Evolutionary conservation across 2,888 invertebrate species (phyloP), one percentile per base, ranked within the genome.

Genomic region (Watsonalla binaria): DNA sequence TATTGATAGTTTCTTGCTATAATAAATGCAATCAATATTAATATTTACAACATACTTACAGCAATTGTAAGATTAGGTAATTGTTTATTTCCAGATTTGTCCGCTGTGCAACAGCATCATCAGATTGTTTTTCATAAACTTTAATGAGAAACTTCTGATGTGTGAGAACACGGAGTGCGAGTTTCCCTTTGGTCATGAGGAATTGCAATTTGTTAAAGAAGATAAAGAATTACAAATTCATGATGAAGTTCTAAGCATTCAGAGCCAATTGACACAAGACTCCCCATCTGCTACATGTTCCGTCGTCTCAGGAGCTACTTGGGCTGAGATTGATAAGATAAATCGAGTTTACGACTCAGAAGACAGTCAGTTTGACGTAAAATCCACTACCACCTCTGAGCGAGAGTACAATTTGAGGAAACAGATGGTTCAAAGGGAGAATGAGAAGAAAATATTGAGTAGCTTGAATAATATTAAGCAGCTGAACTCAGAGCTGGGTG

Each of bases 111-210:
- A 66, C 8, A 72, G 76, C 4, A 58, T 66, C 50, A 59, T 85
- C 2, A 69, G 70, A 45, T 55, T 73, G 0, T 86, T 74, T 57
- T 79, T 75, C 49, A 71, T 89, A 24, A 80, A 84, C 54, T 76
- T 74, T 14, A 69, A 76, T 55, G 78, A 85, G 45, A 82, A 82
- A 63, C 54, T 88, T 14, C 52, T 76, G 0, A 82, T 88, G 82
- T 90, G 89, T 60, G 78, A 80, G 51, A 84, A 87, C 51, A 51
- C 59, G 0, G 59, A 68, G 2, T 90, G 89, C 55, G 76, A 77
- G 2, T 89, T 73, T 58, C 88, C 88, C 11, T 88, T 84, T 62
- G 83, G 80, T 0, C 65, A 74, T 49, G 77, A 80, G 45, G 76
- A 84, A 0, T 51, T 82, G 0, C 67, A 78, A 37, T 70, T 81